Percentiles rank a stretch among this genome's conserved stretches.
Conservation (phyloP, 1,140 invertebrate species). For the Paramacrobiotus metropolitanus region DNA sequence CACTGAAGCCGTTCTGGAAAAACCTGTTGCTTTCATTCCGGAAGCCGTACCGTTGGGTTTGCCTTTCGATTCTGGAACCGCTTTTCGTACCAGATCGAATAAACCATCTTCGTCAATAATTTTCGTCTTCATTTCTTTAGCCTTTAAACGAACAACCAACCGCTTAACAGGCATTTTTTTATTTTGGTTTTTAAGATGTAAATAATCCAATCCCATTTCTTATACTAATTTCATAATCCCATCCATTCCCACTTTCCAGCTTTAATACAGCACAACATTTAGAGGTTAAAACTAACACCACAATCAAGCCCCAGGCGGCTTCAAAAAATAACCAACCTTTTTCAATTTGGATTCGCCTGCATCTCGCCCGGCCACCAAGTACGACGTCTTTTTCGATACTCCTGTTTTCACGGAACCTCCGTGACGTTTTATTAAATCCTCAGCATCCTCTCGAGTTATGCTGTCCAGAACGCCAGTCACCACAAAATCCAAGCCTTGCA, state of each 20-base stretch:
- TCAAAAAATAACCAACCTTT: constrained; percentile 27
- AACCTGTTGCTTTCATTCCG: no score
- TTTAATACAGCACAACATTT: background rate
- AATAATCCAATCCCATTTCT: background rate
- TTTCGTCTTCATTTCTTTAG: constrained; percentile 38
- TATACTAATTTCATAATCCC: constrained; percentile 7
- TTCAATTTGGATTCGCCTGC: constrained; percentile 53
- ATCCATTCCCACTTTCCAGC: background rate
- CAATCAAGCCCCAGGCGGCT: constrained; percentile 7
- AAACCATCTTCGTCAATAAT: constrained; percentile 58
- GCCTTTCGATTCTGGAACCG: no score
- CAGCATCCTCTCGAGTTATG: constrained; percentile 53
- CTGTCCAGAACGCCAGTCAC: constrained; percentile 69
- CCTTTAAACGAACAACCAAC: constrained; percentile 20
- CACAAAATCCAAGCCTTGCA: constrained; percentile 51
- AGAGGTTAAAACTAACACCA: background rate
- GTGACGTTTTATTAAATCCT: constrained; percentile 44
- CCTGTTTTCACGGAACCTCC: constrained; percentile 47
- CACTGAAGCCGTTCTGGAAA: no score
- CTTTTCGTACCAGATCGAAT: constrained; percentile 43
- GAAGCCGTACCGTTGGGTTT: no score
- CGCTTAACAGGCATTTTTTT: constrained; percentile 2
- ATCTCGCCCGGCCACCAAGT: constrained; percentile 56
- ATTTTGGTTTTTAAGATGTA: background rate
- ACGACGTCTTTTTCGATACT: constrained; percentile 55